These are phyloP conservation scores for Caenorhabditis macrosperma DNA, from an alignment of 2,888 invertebrate genomes.

Conservation along the genomic window DNA sequence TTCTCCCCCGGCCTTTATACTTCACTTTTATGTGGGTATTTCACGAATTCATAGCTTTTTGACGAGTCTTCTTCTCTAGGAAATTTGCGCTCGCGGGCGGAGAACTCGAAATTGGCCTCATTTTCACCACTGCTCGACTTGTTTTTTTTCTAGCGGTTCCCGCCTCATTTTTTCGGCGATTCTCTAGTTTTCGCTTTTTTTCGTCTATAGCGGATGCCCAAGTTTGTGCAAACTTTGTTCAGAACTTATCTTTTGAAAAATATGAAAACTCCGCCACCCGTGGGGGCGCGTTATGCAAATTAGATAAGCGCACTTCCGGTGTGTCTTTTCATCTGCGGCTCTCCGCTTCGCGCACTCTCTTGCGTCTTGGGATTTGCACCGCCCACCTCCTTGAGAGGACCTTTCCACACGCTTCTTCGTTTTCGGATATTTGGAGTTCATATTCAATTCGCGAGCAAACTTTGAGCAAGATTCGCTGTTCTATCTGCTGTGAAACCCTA, in stretches of 20 bases:
- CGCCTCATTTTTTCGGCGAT: background rate
- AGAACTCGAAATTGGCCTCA: slow-evolving; percentile 4
- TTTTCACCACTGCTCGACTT: background rate
- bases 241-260: no score
- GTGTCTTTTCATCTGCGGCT: slow-evolving; percentile 4
- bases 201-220: no score
- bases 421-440: background rate
- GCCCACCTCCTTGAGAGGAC: background rate
- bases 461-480: background rate
- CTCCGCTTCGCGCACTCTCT: background rate
- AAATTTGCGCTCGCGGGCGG: background rate
- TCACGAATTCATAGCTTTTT: slow-evolving; percentile 34
- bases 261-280: slow-evolving; percentile 6
- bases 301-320: slow-evolving; percentile 35
- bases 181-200: no score
- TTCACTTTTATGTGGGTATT: background rate
- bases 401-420: background rate
- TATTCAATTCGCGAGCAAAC: background rate
- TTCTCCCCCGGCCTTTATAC: background rate
- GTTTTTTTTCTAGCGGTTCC: background rate
- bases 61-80: background rate
- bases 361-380: slow-evolving; percentile 6
- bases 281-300: slow-evolving; percentile 51
- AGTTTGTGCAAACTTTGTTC: no score
- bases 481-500: background rate